phyloP scores from a whole-genome alignment of 2,888 invertebrate genomes.

The Cryptosula pallasiana region DNA sequence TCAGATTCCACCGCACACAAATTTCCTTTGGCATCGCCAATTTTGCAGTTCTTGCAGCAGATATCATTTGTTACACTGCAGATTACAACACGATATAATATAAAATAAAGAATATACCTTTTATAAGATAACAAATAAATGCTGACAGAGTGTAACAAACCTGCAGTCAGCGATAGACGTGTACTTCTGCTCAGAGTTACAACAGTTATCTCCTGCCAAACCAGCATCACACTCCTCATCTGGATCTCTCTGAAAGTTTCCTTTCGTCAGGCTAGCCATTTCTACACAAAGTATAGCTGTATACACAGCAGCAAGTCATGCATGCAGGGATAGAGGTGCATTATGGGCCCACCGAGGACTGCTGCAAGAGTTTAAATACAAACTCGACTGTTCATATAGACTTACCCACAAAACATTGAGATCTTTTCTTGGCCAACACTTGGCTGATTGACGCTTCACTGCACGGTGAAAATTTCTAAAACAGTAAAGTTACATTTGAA shows the following conservation, averaged over 20 bases:
- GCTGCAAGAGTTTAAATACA: too few relatives aligned
- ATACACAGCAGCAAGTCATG: too few relatives aligned
- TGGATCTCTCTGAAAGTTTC: conserved; percentile 60
- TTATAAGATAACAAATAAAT: too few relatives aligned
- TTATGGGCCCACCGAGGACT: too few relatives aligned
- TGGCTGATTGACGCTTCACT: conserved; percentile 85
- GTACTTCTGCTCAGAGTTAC: not conserved
- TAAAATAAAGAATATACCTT: too few relatives aligned
- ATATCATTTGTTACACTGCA: conserved; percentile 17
- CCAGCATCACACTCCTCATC: conserved; percentile 97
- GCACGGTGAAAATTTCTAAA: conserved; percentile 88
- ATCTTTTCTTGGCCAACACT: conserved; percentile 85
- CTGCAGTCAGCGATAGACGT: not conserved
- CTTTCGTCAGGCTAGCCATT: not conserved
- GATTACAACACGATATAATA: too few relatives aligned
- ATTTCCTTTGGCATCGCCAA: not conserved
- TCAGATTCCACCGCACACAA: conserved; percentile 10
- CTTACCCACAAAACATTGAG: conserved; percentile 51
- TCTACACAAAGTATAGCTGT: too few relatives aligned
- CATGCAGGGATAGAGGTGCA: too few relatives aligned
- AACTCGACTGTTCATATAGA: conserved; percentile 4
- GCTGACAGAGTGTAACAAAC: too few relatives aligned
- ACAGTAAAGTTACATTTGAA: too few relatives aligned
- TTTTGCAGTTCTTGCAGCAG: conserved; percentile 19
- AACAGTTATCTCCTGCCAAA: conserved; percentile 62